These are phyloP conservation scores for Pseudochaenichthys georgianus DNA, from an alignment of 2,797 vertebrate species.

Conservation along the genomic window DNA sequence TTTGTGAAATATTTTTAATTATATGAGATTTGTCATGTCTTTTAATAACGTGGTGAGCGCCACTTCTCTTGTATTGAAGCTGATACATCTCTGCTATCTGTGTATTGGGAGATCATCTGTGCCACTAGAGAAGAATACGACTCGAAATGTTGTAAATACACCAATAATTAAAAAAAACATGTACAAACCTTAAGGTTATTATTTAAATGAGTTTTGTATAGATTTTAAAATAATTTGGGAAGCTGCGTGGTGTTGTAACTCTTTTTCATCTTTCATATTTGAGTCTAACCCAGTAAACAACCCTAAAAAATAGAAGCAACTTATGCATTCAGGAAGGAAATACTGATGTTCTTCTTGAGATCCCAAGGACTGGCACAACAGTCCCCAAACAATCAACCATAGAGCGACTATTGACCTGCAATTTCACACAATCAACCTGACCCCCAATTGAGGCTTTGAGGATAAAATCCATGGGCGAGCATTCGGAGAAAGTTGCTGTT, in stretches of 20 bases:
- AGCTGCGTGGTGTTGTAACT: not conserved
- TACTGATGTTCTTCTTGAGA: constrained; percentile 12
- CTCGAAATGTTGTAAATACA: constrained; percentile 24
- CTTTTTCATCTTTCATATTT: not conserved
- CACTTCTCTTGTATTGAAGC: constrained; percentile 41
- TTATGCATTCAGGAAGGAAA: constrained; percentile 6
- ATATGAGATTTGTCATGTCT: constrained; percentile 57
- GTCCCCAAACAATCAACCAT: constrained; percentile 38
- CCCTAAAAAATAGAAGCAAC: not conserved
- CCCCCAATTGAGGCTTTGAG: constrained; percentile 23
- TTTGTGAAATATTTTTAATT: constrained; percentile 68
- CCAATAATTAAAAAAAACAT: not conserved
- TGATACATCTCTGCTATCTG: constrained; percentile 51
- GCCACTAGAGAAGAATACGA: not conserved
- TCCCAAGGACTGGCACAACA: constrained; percentile 5
- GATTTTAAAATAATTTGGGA: not conserved
- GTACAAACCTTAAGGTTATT: not conserved
- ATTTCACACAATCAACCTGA: constrained; percentile 52
- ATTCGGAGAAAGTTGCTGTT: constrained; percentile 29
- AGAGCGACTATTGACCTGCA: constrained; percentile 42
- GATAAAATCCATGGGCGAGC: constrained; percentile 18
- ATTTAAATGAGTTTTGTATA: not conserved
- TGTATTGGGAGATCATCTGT: constrained; percentile 32
- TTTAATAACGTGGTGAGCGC: constrained; percentile 53
- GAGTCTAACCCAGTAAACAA: not conserved